Percentiles rank a stretch among this genome's conserved stretches.
These are phyloP conservation scores for Leptinotarsa haldemani DNA, from an alignment of 2,888 invertebrate species.

Conservation along the genomic window DNA sequence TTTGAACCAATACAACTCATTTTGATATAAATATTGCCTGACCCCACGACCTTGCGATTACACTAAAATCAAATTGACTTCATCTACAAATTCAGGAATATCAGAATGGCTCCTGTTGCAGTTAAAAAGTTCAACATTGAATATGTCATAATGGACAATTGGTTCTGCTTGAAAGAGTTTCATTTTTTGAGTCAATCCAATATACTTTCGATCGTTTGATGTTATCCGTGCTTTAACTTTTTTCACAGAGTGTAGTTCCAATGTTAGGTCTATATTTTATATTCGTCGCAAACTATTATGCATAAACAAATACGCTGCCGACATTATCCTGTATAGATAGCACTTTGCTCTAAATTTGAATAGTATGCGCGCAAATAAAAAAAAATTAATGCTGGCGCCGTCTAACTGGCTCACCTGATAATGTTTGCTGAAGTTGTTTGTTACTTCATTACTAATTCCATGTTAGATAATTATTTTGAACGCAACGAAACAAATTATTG, in stretches of 20 bases:
- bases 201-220: neutral
- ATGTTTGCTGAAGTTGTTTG: constrained; percentile 39
- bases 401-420: constrained; percentile 42
- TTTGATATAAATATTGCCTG: constrained; percentile 18
- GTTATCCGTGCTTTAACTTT: neutral
- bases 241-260: neutral
- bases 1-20: constrained; percentile 8
- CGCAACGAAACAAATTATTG: constrained; percentile 19
- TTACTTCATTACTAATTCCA: constrained; percentile 32
- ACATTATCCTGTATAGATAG: constrained; percentile 33
- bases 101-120: neutral
- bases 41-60: constrained; percentile 18
- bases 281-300: constrained; percentile 7
- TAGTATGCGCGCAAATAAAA: constrained; percentile 41
- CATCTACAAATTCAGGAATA: neutral
- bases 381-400: constrained; percentile 42
- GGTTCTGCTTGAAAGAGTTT: neutral
- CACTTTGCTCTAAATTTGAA: constrained; percentile 38
- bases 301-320: constrained; percentile 25
- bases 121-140: neutral
- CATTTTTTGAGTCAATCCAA: neutral
- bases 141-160: neutral
- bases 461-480: constrained; percentile 35
- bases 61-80: neutral
- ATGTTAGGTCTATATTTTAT: neutral